Percentiles rank a stretch among this genome's conserved stretches.
Conservation (phyloP, 2,113 vertebrate genomes). For the Myrmophylax atrothorax region DNA sequence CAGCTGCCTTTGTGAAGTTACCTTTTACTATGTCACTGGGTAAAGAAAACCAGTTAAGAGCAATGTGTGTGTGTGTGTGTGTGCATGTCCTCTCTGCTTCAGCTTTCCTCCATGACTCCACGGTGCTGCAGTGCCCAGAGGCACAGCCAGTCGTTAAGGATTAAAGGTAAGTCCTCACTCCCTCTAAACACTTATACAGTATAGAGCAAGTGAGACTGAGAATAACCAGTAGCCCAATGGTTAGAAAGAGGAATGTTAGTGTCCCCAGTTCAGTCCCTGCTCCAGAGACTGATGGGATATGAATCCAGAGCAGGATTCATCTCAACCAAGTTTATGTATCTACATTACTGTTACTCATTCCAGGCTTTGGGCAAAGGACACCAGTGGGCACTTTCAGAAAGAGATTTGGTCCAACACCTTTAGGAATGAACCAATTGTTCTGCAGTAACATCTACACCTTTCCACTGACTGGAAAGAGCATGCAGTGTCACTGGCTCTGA, state of each 20-base stretch:
- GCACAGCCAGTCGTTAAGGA: neutral
- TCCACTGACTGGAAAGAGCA: fast-evolving
- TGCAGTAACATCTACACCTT: neutral
- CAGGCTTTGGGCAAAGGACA: neutral
- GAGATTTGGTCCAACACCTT: neutral
- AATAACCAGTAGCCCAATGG: neutral
- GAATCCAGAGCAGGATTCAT: neutral
- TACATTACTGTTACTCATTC: neutral
- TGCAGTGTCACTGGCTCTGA: neutral
- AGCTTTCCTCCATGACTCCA: fast-evolving
- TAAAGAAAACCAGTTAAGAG: neutral
- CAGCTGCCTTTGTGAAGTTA: fast-evolving
- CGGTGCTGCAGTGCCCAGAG: neutral
- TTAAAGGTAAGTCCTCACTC: neutral
- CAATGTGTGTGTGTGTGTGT: neutral
- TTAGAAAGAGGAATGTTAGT: neutral
- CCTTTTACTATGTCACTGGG: neutral
- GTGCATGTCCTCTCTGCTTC: neutral
- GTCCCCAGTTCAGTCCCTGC: neutral
- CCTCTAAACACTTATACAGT: neutral
- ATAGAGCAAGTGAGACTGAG: neutral
- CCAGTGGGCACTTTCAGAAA: neutral
- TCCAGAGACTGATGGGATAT: neutral
- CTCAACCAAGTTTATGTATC: neutral
- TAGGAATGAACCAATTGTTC: neutral